Evolutionary conservation across 2,888 invertebrate genomes (phyloP).

Genomic region (Euplexia lucipara): DNA sequence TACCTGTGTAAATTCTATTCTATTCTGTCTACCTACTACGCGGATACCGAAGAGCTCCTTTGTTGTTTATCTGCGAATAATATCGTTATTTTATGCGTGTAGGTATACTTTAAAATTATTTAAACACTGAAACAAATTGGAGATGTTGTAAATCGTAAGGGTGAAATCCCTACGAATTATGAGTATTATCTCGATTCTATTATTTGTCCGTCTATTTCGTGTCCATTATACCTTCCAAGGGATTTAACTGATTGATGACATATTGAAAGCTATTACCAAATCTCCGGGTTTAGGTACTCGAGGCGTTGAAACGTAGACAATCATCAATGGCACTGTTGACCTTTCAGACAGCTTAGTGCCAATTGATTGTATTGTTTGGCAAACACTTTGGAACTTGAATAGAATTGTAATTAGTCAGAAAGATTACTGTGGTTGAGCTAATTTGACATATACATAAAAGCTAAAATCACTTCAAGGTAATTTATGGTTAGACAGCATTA

Average conservation of each 20-base stretch:
- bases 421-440: not conserved
- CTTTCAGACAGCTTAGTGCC: conserved; percentile 33
- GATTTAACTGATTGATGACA: conserved; percentile 2
- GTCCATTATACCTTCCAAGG: conserved; percentile 13
- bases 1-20: too few species aligned
- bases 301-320: conserved; percentile 41
- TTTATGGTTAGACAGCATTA: not conserved
- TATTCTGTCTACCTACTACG: too few species aligned
- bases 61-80: too few species aligned
- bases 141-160: too few species aligned
- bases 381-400: conserved; percentile 20
- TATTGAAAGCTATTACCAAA: conserved; percentile 47
- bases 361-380: conserved; percentile 41
- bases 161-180: not conserved
- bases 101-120: too few species aligned
- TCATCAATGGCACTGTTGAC: conserved; percentile 37
- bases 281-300: conserved; percentile 12
- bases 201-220: not conserved
- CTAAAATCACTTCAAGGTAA: not conserved
- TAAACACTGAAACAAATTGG: too few species aligned
- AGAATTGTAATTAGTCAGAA: conserved; percentile 26
- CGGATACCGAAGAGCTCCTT: too few species aligned
- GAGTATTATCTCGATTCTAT: not conserved
- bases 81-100: too few species aligned
- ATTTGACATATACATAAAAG: conserved; percentile 6